Base-by-base conservation (phyloP, 2,888 invertebrate species). In the Phengaris arion region DNA sequence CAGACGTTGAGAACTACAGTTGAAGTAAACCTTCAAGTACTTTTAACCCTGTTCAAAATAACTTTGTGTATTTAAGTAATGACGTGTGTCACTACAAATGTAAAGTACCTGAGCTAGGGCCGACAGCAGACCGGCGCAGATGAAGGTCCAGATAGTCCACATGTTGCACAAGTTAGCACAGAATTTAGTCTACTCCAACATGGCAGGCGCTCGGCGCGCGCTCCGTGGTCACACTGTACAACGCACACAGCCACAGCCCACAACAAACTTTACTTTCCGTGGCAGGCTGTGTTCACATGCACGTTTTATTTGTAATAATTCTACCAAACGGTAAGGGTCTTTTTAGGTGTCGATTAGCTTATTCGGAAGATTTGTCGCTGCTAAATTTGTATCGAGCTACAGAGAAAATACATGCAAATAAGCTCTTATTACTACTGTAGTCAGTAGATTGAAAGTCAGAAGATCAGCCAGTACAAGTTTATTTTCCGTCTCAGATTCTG, bases 191-290 rank as follows among this genome's bases (percentile, higher is more conserved):
- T 35, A 92, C 84, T 85, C 87, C 86, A 82, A 76, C 85, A 92
- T 92, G 84, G 86, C 87, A 88, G 86, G 88, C 87, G 88, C 83
- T 86, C 87, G 83, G 84, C 77, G 85, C 88, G 90, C 89, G 87
- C 85, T 83, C 83, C 86, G 84, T 83, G 88, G 86, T 87, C 84
- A 87, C 89, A 93, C 93, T 93, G 82, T 80, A 74, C 75, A 35
- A 2, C 74, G 77, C 79, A 79, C 81, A 74, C 82, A 80, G 85
- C 57, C 75, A 86, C 85, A 86, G 89, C 88, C 57, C 69, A 86
- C 85, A 86, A 89, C 88, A 85, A 89, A 90, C 87, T 91, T 91
- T 91, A 92, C 91, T 92, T 92, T 93, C 90, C 83, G 92, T 83
- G 82, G 83, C 81, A 83, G 89, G 88, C 81, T 78, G 87, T 80